Percentiles rank a stretch among this genome's conserved stretches.
phyloP scores from a whole-genome alignment of 2,797 vertebrate species.

The Spinus olivaceus region DNA sequence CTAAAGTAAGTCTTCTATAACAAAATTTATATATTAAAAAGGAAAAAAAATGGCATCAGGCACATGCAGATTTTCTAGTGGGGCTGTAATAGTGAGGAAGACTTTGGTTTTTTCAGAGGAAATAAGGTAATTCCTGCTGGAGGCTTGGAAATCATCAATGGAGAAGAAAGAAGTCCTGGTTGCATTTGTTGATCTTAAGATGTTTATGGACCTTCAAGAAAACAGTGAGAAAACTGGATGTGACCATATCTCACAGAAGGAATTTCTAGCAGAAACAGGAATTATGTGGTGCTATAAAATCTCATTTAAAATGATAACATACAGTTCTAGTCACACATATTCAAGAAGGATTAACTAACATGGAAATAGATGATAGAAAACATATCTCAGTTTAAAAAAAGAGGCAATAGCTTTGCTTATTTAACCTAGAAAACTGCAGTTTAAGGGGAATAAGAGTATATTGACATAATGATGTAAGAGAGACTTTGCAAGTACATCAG shows the following conservation, averaged over 20 bases:
- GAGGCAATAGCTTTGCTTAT: background rate
- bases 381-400: background rate
- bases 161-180: background rate
- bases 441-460: background rate
- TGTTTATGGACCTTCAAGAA: background rate
- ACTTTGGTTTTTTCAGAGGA: background rate
- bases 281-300: background rate
- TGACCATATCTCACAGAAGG: background rate
- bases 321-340: background rate
- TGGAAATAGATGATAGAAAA: background rate
- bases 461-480: background rate
- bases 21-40: background rate
- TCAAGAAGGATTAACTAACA: background rate
- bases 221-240: background rate
- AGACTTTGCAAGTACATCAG: background rate
- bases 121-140: background rate
- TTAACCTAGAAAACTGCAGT: background rate
- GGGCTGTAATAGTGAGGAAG: background rate
- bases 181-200: background rate
- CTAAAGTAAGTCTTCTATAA: background rate
- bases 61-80: background rate
- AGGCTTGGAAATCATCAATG: background rate
- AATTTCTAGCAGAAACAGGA: background rate
- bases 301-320: background rate
- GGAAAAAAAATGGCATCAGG: fast-evolving